These are phyloP conservation scores for Oreohelix idahoensis DNA, from an alignment of 1,140 invertebrate genomes.

Conservation along the genomic window DNA sequence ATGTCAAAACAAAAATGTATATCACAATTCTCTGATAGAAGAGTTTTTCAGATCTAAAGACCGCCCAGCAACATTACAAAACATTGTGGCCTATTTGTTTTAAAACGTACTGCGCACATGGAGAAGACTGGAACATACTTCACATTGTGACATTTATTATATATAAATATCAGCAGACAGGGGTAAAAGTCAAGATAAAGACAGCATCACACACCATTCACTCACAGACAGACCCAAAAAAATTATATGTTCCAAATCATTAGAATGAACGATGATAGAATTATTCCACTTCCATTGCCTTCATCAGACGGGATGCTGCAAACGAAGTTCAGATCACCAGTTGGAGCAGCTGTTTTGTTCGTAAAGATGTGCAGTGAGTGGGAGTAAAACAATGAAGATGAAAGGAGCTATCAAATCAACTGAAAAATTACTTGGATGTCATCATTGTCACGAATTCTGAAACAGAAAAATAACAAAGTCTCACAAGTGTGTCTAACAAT, in stretches of 20 bases:
- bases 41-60: neutral
- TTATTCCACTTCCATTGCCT: neutral
- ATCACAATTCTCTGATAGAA: neutral
- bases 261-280: neutral
- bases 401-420: constrained; percentile 13
- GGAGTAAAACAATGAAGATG: constrained; percentile 31
- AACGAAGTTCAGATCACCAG: constrained; percentile 20
- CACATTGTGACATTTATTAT: neutral
- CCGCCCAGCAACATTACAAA: neutral
- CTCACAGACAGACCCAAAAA: too few species aligned
- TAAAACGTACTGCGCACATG: neutral
- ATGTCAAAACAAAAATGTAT: neutral
- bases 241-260: neutral
- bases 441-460: constrained; percentile 98
- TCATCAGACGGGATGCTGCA: constrained; percentile 18
- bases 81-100: neutral
- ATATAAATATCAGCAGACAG: constrained; percentile 44
- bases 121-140: neutral
- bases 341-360: constrained; percentile 38
- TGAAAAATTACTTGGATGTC: constrained; percentile 91
- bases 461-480: constrained; percentile 76
- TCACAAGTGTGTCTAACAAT: too few species aligned
- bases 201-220: constrained; percentile 32
- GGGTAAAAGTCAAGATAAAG: neutral
- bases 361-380: constrained; percentile 33